phyloP scores from a whole-genome alignment of 1,140 invertebrate species.

The Macrostomum lignano region DNA sequence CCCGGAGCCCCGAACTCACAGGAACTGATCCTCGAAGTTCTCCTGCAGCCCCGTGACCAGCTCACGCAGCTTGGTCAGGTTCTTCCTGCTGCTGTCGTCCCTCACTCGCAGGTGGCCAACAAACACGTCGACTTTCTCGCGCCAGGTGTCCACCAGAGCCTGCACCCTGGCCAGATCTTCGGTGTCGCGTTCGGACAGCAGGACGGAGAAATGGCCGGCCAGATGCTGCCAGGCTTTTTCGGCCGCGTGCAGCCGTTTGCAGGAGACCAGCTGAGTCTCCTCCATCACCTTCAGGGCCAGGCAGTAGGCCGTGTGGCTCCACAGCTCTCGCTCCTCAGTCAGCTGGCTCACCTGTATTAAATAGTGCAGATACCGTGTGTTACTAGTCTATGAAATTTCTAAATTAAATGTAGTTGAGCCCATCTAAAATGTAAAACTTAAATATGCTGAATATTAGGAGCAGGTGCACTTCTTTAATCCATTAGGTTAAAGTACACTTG shows the following conservation, averaged over 20 bases:
- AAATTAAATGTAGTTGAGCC: too few species aligned
- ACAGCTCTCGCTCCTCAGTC: conserved; percentile 21
- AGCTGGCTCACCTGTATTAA: conserved; percentile 16
- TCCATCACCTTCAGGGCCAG: conserved; percentile 24
- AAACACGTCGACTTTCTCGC: conserved; percentile 17
- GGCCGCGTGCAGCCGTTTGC: conserved; percentile 18
- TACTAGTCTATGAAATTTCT: too few species aligned
- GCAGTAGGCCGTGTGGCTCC: conserved; percentile 23
- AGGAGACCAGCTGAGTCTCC: conserved; percentile 17
- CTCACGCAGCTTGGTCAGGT: conserved; percentile 9
- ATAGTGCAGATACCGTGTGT: too few species aligned
- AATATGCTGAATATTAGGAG: too few species aligned
- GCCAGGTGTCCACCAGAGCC: conserved; percentile 16
- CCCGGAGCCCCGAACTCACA: too few species aligned
- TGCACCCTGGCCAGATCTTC: conserved; percentile 10
- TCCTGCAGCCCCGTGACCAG: conserved; percentile 12
- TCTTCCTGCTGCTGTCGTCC: conserved; percentile 14
- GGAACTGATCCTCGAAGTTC: conserved; percentile 13
- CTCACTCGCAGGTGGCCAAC: conserved; percentile 12
- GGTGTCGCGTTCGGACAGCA: conserved; percentile 23
- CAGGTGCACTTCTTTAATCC: too few species aligned
- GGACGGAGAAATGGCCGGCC: conserved; percentile 22
- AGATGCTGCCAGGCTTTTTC: conserved; percentile 25
- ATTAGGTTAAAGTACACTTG: too few species aligned
- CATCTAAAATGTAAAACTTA: too few species aligned